phyloP scores from a whole-genome alignment of 2,888 invertebrate species.

The Itoplectis maculator region DNA sequence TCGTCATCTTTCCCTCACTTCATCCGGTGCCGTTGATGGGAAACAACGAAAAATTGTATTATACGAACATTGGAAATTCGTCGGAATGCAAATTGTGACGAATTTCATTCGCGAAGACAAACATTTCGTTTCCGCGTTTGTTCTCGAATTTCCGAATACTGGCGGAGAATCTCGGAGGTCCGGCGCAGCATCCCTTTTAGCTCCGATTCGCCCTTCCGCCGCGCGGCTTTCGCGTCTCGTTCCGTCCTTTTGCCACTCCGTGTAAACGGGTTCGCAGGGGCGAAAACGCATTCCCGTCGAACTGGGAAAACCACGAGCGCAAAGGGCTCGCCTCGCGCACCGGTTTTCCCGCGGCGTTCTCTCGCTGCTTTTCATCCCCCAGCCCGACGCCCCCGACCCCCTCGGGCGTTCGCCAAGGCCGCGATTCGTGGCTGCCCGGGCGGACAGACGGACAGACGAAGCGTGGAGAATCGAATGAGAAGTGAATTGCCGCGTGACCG shows the following conservation, averaged over 20 bases:
- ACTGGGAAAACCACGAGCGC: conserved; percentile 74
- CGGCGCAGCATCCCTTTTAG: conserved; percentile 2
- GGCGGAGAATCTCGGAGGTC: neutral
- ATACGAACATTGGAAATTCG: no score
- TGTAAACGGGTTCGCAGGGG: conserved; percentile 56
- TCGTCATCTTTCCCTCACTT: no score
- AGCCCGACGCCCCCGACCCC: neutral
- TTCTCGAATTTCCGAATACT: no score
- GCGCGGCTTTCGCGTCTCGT: neutral
- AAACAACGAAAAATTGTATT: no score
- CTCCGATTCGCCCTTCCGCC: conserved; percentile 2
- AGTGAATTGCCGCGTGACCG: conserved; percentile 81
- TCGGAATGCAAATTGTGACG: no score
- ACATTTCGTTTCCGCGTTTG: no score
- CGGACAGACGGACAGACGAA: conserved; percentile 63
- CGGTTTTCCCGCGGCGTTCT: neutral
- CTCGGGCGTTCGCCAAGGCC: neutral
- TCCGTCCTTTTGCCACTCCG: neutral
- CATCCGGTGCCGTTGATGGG: no score
- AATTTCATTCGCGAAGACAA: no score
- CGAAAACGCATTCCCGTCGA: conserved; percentile 78
- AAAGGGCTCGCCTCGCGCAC: conserved; percentile 74
- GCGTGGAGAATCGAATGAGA: conserved; percentile 82
- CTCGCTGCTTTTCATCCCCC: conserved; percentile 38
- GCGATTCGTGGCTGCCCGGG: conserved; percentile 9